Percentiles rank a stretch among this genome's conserved stretches.
phyloP scores from a whole-genome alignment of 2,888 invertebrate species.

The Pammene aurita region DNA sequence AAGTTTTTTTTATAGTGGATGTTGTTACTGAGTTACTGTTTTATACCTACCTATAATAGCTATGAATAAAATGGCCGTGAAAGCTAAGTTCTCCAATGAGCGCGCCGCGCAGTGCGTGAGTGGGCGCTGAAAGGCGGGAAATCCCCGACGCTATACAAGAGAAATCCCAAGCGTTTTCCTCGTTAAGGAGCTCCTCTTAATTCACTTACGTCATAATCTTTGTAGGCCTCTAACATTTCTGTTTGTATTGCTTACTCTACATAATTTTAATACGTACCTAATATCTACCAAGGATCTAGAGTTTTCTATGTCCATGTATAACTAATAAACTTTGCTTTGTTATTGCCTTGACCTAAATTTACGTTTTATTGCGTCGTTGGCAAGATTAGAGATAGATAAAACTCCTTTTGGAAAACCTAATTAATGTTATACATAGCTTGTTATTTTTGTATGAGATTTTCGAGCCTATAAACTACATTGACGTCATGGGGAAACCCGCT shows the following conservation, averaged over 20 bases:
- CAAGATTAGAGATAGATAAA: not conserved
- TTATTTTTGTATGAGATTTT: too few relatives aligned
- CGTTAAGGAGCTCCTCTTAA: not conserved
- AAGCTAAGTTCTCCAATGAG: too few relatives aligned
- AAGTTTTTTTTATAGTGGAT: too few relatives aligned
- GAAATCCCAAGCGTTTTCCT: slow-evolving; percentile 16
- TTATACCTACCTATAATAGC: too few relatives aligned
- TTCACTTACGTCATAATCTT: too few relatives aligned
- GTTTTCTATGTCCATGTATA: too few relatives aligned
- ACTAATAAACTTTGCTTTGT: not conserved
- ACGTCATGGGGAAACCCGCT: not conserved
- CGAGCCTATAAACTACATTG: not conserved
- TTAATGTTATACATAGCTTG: too few relatives aligned
- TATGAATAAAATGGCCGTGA: not conserved
- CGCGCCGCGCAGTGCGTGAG: not conserved
- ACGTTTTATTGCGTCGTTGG: not conserved
- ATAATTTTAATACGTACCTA: too few relatives aligned
- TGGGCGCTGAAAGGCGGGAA: not conserved
- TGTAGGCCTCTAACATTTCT: too few relatives aligned
- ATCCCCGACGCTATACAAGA: not conserved
- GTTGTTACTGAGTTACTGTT: too few relatives aligned
- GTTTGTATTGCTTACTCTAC: too few relatives aligned
- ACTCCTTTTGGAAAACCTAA: not conserved
- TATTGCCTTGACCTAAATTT: not conserved
- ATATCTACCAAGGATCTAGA: too few relatives aligned